Evolutionary conservation across 1,140 invertebrate genomes (phyloP), one percentile per base, ranked within the genome.

Genomic region (Matsumurasca onukii): DNA sequence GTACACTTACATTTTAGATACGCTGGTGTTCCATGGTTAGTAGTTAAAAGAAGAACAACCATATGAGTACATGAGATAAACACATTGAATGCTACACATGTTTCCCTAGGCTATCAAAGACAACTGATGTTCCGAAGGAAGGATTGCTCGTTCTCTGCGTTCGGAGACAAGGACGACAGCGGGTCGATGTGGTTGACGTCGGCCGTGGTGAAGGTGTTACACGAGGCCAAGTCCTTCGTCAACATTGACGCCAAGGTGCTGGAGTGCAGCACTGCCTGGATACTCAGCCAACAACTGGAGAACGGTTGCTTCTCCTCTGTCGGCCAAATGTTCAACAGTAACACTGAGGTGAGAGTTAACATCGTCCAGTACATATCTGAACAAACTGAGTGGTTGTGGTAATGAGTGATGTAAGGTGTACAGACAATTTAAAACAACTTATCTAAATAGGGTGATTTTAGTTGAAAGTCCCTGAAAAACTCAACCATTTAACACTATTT

Each of bases 101-200:
- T n/a, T 52, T n/a, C 49, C 1, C 61, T 66, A 89, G 90, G 91
- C 17, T 89, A 91, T 73, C 89, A 92, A 76, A 81, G 90, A 51
- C 87, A 94, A 72, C 74, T 93, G 52, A 90, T 86, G 22, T 94
- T 90, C 74, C 80, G 84, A 30, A 89, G 89, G 72, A 73, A 79
- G 0, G 90, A 93, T 75, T 90, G 91, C 0, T 93, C 91, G 0
- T 95, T 91, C 79, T 92, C 90, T 30, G 90, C 91, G 0, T 95
- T 93, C 76, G 91, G 90, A 0, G 79, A 83, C 45, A 75, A 79
- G 0, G 88, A 90, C 59, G 55, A 61, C 27, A 49, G 12, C 15
- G 89, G 91, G 0, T 93, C 91, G 17, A 90, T 89, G 48, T 95
- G 91, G 88, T 79, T 94, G n/a, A 94, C 92, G 0, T 90, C 91